Base-by-base conservation (phyloP, 2,113 vertebrate genomes). In the Mirza zaza region DNA sequence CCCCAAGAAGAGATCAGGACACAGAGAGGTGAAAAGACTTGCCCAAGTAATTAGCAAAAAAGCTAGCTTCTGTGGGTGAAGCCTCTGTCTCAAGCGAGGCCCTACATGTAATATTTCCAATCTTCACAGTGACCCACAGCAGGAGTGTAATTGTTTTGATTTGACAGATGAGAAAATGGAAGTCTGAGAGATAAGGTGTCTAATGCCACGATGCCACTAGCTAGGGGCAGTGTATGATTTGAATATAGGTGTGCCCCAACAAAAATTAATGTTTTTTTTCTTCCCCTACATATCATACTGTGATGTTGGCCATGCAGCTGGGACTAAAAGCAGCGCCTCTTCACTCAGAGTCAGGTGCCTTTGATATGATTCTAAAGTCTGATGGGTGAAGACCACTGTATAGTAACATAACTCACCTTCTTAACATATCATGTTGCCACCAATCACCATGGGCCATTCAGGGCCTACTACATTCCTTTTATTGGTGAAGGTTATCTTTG, bases 81-180 rank as follows among this genome's bases (percentile, higher is more conserved):
- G 6, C 2, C n/a, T 70, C 20, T n/a, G 23, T 15, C 45, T 76
- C 45, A 5, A 10, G 10, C 42, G 6, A 25, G 25, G 15, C 18
- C 0, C n/a, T 52, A 36, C 18, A 1, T 0, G 32, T 34, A 29
- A 17, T 3, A 15, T 6, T 32, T 55, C 27, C 6, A 3, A 9
- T 21, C 68, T 71, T 61, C 83, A 12, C 29, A 15, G 12, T 12
- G 27, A 59, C 39, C 32, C 3, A 13, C 42, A 27, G 25, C 5
- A 5, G n/a, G 9, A 39, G 17, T 32, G 27, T 25, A 11, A 21
- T 39, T 55, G 21, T 55, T 55, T 25, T 55, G 18, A 32, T 48
- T 23, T 45, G 48, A 25, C 52, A 79, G 21, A 39, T 52, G 52
- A 45, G 21, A 42, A 59, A 32, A 63, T 15, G 1, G 15, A n/a